Base-by-base conservation (phyloP, 2,888 invertebrate genomes). In the Aphidoletes aphidimyza region DNA sequence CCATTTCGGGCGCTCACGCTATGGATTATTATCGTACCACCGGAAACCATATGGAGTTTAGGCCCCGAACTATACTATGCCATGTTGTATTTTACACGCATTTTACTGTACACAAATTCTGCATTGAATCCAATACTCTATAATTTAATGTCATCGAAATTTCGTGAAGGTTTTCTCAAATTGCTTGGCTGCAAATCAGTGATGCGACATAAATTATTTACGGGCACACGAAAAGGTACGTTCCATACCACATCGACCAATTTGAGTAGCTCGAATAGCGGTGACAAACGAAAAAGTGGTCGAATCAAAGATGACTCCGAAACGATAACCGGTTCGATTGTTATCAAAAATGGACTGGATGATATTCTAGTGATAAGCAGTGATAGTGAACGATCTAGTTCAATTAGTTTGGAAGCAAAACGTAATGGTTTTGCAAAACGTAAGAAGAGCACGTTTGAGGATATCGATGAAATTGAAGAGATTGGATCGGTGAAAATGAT, bases 121-220 rank as follows among this genome's bases (percentile, higher is more conserved):
- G 97, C 97, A 17, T 93, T 97, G 85, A 97, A 97, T 91, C 97
- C 97, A 17, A 95, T 97, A 87, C 91, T 97, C 84, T 97, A 97
- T 90, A 97, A 97, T 89, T 92, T 97, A 85, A 96, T 97, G 94
- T 96, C 96, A 85, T 95, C 96, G 0, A 97, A 97, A 89, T 97
- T 97, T 90, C 92, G 97, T 11, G 94, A 94, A 84, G 96, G 95
- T 5, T 96, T 96, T 87, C 91, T 94, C 84, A 93, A 92, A 87
- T 89, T 95, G 84, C 92, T 94, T 86, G 92, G 92, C 5, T 88
- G 88, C 69, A 86, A 86, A 42, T 83, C 85, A 5, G 59, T 86
- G 9, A 69, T 85, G 19, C 78, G 86, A 45, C 85, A 86, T 78
- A 85, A 86, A 22, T 85, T 86, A 22, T 39, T 85, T 84, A 85